A percentile compares a stretch with the other conserved stretches of the same genome.
phyloP scores from a whole-genome alignment of 2,888 invertebrate species.

The Stegana nigrithorax region DNA sequence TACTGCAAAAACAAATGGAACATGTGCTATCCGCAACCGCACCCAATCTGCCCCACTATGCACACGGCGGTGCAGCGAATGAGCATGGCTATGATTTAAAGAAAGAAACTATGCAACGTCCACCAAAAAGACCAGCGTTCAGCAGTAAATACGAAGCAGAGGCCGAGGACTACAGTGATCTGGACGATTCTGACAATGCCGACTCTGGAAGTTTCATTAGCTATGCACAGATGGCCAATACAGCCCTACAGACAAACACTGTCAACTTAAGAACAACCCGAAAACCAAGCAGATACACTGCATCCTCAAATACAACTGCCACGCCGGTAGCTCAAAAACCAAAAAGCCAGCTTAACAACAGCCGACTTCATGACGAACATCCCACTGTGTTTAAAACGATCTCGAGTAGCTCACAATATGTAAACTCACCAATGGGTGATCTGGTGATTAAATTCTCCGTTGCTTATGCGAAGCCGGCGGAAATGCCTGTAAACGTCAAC shows the following conservation, averaged over 20 bases:
- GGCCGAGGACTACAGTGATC: conserved; percentile 33
- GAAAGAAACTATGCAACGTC: conserved; percentile 29
- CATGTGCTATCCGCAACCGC: conserved; percentile 46
- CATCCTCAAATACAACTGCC: conserved; percentile 8
- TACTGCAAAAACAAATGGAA: conserved; percentile 57
- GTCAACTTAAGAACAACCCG: background rate
- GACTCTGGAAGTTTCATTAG: too few relatives aligned
- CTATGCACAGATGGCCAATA: too few relatives aligned
- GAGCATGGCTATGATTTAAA: conserved; percentile 28
- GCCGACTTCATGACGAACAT: conserved; percentile 42
- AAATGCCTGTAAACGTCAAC: too few relatives aligned
- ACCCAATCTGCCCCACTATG: conserved; percentile 42
- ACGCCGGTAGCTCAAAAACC: conserved; percentile 15
- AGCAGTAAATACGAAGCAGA: conserved; percentile 37
- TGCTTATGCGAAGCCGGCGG: conserved; percentile 57
- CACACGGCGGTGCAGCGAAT: too few relatives aligned
- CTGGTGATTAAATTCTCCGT: conserved; percentile 62
- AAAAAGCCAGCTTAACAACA: too few relatives aligned
- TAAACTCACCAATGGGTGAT: conserved; percentile 62
- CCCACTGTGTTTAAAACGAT: conserved; percentile 55
- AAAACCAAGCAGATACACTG: conserved; percentile 20
- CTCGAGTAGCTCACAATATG: conserved; percentile 55
- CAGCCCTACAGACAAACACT: too few relatives aligned
- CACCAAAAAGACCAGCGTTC: conserved; percentile 39
- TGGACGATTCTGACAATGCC: conserved; percentile 34